phyloP scores from a whole-genome alignment of 1,140 invertebrate species.

The Steinernema khuongi region DNA sequence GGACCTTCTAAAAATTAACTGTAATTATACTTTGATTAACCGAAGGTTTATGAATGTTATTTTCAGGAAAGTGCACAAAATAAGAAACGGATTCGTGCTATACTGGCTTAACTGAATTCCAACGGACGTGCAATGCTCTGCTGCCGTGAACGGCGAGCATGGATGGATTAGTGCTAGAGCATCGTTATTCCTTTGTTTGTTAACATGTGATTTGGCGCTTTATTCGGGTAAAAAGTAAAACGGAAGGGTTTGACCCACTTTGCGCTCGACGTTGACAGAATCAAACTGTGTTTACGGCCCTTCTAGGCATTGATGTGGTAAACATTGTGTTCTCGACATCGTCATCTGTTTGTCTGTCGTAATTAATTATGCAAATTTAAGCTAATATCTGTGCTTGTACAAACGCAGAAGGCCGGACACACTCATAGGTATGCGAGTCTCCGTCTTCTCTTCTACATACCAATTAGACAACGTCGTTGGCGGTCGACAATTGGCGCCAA shows the following conservation, averaged over 20 bases:
- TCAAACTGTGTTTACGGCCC: background rate
- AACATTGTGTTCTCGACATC: background rate
- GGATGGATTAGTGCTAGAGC: background rate
- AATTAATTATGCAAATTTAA: slow-evolving; percentile 11
- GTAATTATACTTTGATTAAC: too few species aligned
- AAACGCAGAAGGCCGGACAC: slow-evolving; percentile 1
- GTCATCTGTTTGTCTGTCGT: background rate
- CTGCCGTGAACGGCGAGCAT: too few species aligned
- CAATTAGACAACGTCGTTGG: slow-evolving; percentile 2
- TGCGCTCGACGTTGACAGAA: background rate
- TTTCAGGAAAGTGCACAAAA: too few species aligned
- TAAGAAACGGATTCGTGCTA: too few species aligned
- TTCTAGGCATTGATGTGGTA: too few species aligned
- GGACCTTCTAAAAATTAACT: background rate
- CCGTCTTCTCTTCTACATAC: background rate
- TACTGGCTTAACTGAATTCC: too few species aligned
- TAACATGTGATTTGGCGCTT: background rate
- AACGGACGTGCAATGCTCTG: too few species aligned
- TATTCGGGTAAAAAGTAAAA: slow-evolving; percentile 12
- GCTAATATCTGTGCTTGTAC: slow-evolving; percentile 10
- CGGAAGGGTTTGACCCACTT: background rate
- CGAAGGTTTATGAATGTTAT: too few species aligned
- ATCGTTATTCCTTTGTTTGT: too few species aligned
- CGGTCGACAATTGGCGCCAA: background rate
- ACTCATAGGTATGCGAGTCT: background rate